Percentiles rank a stretch among this genome's conserved stretches.
phyloP scores from a whole-genome alignment of 2,888 invertebrate species.

The Ethmia dodecea region DNA sequence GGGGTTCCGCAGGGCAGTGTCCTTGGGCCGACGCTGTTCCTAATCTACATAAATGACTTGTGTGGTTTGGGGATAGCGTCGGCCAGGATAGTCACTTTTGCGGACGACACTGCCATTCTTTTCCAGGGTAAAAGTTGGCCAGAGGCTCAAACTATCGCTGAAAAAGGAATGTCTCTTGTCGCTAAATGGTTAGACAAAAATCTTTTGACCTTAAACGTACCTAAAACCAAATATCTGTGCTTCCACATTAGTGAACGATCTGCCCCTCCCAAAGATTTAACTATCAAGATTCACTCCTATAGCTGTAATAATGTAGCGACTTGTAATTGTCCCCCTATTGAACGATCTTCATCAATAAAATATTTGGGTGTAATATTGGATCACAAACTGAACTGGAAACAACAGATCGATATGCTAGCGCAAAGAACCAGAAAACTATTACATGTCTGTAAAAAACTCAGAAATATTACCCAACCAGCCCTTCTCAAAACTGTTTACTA shows the following conservation, averaged over 20 bases:
- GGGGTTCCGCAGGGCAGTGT: not conserved
- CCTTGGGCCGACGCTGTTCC: not conserved
- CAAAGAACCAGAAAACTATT: not conserved
- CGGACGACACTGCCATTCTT: not conserved
- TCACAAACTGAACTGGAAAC: not conserved
- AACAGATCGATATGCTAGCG: not conserved
- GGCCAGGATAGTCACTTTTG: not conserved
- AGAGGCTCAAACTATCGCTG: not conserved
- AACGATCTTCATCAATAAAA: not conserved
- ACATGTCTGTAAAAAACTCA: not conserved
- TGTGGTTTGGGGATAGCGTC: not conserved
- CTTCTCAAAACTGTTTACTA: not conserved
- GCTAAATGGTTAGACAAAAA: not conserved
- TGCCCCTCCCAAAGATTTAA: not conserved
- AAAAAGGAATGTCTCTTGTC: not conserved
- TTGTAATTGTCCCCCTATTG: not conserved
- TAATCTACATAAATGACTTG: too few relatives aligned
- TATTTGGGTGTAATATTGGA: not conserved
- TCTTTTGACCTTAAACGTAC: not conserved
- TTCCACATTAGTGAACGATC: not conserved
- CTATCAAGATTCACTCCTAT: not conserved
- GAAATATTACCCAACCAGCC: not conserved
- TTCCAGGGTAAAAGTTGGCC: not conserved
- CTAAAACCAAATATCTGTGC: not conserved
- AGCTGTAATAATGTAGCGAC: not conserved